These are phyloP conservation scores for Psettodes erumei DNA, from an alignment of 2,113 vertebrate genomes.

Conservation along the genomic window DNA sequence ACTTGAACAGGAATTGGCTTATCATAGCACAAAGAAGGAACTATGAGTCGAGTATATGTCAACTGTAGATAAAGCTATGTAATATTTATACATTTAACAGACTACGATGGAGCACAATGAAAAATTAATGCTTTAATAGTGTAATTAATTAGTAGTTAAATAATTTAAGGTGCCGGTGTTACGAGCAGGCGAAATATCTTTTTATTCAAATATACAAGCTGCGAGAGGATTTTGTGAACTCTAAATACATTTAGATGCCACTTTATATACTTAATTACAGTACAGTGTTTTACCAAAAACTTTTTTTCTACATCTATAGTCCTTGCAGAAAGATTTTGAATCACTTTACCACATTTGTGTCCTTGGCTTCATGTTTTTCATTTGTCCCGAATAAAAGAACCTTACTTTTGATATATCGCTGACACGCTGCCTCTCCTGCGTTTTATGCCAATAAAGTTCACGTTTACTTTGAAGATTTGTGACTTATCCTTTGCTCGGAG, in stretches of 20 bases:
- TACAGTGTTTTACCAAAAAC: constrained; percentile 38
- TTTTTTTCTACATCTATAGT: constrained; percentile 18
- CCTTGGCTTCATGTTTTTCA: constrained; percentile 22
- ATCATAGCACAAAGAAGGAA: not conserved
- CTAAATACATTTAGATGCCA: constrained; percentile 45
- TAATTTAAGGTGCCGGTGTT: not conserved
- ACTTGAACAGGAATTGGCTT: not conserved
- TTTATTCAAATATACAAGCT: not conserved
- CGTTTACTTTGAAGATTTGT: not conserved
- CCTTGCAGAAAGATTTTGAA: constrained; percentile 25
- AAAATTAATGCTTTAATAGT: constrained; percentile 31
- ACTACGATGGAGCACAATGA: constrained; percentile 3
- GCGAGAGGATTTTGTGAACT: constrained; percentile 14
- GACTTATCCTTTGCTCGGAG: not conserved
- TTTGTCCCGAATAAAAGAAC: not conserved
- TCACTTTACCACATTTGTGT: constrained; percentile 46
- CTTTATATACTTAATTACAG: constrained; percentile 39
- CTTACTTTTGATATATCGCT: not conserved
- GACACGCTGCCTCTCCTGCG: not conserved
- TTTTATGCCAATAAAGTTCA: not conserved
- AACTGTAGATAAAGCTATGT: not conserved
- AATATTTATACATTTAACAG: constrained; percentile 19
- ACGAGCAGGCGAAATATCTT: not conserved
- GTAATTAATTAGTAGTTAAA: constrained; percentile 31
- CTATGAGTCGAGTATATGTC: not conserved